Base-by-base conservation (phyloP, 2,888 invertebrate species). In the Acleris sparsana region DNA sequence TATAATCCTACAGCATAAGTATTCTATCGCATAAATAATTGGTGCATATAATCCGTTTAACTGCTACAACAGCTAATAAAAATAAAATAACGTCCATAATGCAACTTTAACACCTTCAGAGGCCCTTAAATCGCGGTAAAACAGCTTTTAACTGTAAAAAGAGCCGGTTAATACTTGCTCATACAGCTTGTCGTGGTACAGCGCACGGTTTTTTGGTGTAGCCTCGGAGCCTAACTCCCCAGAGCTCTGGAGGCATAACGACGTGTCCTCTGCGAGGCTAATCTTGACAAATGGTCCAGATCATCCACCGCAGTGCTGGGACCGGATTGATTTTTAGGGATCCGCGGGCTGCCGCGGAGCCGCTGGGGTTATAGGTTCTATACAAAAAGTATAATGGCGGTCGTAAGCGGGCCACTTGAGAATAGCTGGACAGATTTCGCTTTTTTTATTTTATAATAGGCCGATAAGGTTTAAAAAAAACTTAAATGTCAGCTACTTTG, bases 211-310 rank as follows among this genome's bases (percentile, higher is more conserved):
- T 25, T 17, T 53, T 58, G 44, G 44, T 63, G 48, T 16, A 25
- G 53, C 58, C 29, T 62, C 53, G 18, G 22, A 48, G 29, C 46
- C 22, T 25, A 60, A 43, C 56, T 66, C 66, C 66, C 66, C 33
- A 53, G 52, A 33, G 66, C 33, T 49, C 33, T 49, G 20, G 52
- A 66, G 66, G 66, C 53, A 62, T 33, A 64, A 46, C 60, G 52
- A 49, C 29, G 67, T 69, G 76, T 77, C 78, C 75, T 69, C 77
- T 76, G 80, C 85, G 83, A 84, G 84, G 82, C 80, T 91, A 89
- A 92, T 92, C 90, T 86, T 92, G 92, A 92, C 91, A 92, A 92
- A 92, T 92, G 89, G 86, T 83, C 67, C 75, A 82, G 92, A 91
- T 92, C 81, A 92, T 92, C 92, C 90, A 79, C 70, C 76, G 75